A percentile compares a stretch with the other conserved stretches of the same genome.
phyloP scores from a whole-genome alignment of 1,140 invertebrate genomes.

The Lasaia peninsularis region DNA sequence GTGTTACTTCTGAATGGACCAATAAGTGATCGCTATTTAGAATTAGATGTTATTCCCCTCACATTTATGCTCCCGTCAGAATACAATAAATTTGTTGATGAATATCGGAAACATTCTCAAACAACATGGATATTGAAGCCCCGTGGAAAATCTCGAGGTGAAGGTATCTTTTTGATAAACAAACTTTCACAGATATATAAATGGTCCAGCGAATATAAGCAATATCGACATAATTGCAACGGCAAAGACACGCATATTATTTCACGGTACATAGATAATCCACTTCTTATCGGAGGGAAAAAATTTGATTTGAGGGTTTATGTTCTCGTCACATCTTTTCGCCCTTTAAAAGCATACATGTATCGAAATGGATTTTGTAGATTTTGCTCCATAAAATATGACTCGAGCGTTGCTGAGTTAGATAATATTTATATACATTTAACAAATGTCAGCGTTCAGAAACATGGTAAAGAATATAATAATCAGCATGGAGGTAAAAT shows the following conservation, averaged over 20 bases:
- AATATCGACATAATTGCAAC: conserved; percentile 84
- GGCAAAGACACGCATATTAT: conserved; percentile 93
- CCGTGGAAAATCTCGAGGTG: conserved; percentile 91
- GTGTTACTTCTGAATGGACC: conserved; percentile 78
- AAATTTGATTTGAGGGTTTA: conserved; percentile 93
- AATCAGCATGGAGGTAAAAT: conserved; percentile 96
- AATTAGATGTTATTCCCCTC: conserved; percentile 94
- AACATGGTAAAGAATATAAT: conserved; percentile 95
- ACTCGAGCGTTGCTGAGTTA: conserved; percentile 86
- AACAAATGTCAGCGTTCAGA: conserved; percentile 92
- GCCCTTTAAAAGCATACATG: conserved; percentile 88
- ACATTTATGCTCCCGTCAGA: conserved; percentile 96
- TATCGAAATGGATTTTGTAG: conserved; percentile 90
- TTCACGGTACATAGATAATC: conserved; percentile 92
- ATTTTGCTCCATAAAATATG: conserved; percentile 90
- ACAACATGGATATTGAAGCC: conserved; percentile 99
- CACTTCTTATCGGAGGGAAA: conserved; percentile 90
- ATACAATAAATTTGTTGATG: conserved; percentile 97
- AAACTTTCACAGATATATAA: conserved; percentile 91
- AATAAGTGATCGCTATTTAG: conserved; percentile 85
- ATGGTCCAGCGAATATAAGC: conserved; percentile 89
- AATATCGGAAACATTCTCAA: conserved; percentile 93
- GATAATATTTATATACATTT: conserved; percentile 92
- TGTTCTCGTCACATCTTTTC: conserved; percentile 89
- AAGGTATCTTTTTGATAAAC: conserved; percentile 91